A percentile compares a stretch with the other conserved stretches of the same genome.
These are phyloP conservation scores for Ecdyonurus torrentis DNA, from an alignment of 2,888 invertebrate species.

Conservation along the genomic window DNA sequence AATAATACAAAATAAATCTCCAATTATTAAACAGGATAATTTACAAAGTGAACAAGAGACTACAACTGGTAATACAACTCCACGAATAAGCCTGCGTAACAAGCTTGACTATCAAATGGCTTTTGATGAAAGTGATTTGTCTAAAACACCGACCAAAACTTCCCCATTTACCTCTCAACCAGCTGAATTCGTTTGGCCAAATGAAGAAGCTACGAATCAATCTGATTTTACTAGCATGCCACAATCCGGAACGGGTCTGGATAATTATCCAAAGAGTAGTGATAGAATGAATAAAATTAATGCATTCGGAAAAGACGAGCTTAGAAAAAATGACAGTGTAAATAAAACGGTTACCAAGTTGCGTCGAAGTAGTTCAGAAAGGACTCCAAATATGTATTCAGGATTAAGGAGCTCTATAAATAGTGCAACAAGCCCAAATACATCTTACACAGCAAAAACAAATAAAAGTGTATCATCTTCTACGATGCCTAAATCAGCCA, in stretches of 20 bases:
- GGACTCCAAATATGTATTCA: not conserved
- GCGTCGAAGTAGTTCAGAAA: not conserved
- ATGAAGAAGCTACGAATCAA: not conserved
- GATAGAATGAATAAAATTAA: not conserved
- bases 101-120: not conserved
- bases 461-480: not conserved
- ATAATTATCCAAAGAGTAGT: not conserved
- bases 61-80: not conserved
- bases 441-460: not conserved
- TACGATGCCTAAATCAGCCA: not conserved
- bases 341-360: not conserved
- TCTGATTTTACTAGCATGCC: not conserved
- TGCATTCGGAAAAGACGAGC: not conserved
- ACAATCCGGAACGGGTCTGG: not conserved
- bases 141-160: not conserved
- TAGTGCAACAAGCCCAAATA: not conserved
- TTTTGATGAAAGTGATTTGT: not conserved
- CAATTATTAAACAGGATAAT: too few relatives aligned
- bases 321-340: not conserved
- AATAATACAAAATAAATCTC: too few relatives aligned
- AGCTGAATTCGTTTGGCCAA: not conserved
- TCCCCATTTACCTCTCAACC: not conserved
- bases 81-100: not conserved
- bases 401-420: not conserved
- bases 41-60: too few relatives aligned